phyloP scores from a whole-genome alignment of 1,140 invertebrate species.

The Oppia nitens region DNA sequence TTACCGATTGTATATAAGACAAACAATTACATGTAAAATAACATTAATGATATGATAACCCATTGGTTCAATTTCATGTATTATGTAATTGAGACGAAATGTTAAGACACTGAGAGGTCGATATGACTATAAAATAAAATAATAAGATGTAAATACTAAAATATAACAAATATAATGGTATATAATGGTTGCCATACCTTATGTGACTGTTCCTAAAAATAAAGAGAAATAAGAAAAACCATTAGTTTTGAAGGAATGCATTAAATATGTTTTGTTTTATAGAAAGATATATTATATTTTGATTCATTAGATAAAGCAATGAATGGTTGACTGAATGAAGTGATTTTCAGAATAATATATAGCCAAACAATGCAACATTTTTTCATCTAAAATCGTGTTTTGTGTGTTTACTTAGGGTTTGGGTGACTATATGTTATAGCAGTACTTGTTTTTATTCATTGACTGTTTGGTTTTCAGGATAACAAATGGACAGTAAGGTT shows the following conservation, averaged over 20 bases:
- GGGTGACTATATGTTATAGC: too few species aligned
- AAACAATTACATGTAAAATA: conserved; percentile 37
- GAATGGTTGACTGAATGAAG: background rate
- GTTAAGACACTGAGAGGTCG: conserved; percentile 76
- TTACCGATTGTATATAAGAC: conserved; percentile 9
- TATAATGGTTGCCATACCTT: conserved; percentile 6
- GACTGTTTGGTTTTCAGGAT: background rate
- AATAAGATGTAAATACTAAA: background rate
- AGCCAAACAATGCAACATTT: background rate
- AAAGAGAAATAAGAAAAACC: background rate
- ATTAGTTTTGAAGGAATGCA: background rate
- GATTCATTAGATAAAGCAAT: background rate
- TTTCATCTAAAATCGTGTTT: background rate
- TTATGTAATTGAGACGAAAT: conserved; percentile 72
- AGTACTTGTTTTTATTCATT: background rate
- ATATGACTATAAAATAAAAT: conserved; percentile 46
- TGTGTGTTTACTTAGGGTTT: background rate
- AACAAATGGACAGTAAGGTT: background rate
- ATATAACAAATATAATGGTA: too few species aligned
- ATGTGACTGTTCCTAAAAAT: conserved; percentile 10
- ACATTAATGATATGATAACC: conserved; percentile 83
- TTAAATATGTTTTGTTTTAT: background rate
- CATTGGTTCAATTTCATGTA: conserved; percentile 69
- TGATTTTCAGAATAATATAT: background rate
- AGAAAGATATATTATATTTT: background rate